These are phyloP conservation scores for Bombus pascuorum DNA, from an alignment of 1,140 invertebrate genomes.

Conservation along the genomic window DNA sequence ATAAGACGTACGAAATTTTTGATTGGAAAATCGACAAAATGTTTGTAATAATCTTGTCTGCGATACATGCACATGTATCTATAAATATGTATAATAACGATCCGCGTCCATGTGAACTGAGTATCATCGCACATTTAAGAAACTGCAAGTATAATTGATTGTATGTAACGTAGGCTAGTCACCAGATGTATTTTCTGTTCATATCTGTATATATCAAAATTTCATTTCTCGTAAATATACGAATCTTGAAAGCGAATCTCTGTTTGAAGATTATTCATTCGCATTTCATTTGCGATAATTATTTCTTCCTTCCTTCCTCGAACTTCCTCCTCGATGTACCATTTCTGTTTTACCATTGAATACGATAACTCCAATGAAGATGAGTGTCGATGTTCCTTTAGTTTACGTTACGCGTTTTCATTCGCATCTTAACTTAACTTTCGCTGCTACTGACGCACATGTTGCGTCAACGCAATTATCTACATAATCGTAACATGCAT, in stretches of 20 bases:
- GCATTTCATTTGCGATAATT: no score
- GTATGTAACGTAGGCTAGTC: slow-evolving; percentile 43
- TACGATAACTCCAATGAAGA: no score
- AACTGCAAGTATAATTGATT: slow-evolving; percentile 1
- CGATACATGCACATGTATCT: slow-evolving; percentile 40
- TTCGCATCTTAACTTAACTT: no score
- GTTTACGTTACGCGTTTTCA: no score
- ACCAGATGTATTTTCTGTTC: slow-evolving; percentile 56
- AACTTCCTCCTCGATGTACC: background rate
- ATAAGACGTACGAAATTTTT: background rate
- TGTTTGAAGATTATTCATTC: background rate
- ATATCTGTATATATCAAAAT: slow-evolving; percentile 74
- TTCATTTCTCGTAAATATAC: slow-evolving; percentile 71
- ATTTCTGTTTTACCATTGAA: no score
- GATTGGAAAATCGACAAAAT: background rate
- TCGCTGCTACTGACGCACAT: no score
- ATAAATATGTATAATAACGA: slow-evolving; percentile 61
- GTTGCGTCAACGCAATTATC: no score
- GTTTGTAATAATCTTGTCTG: slow-evolving; percentile 13
- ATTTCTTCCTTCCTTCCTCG: background rate
- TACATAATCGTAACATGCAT: no score
- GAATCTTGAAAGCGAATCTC: slow-evolving; percentile 40
- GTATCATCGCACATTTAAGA: background rate
- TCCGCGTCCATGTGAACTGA: slow-evolving; percentile 16
- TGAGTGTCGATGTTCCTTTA: no score